A percentile compares a stretch with the other conserved stretches of the same genome.
Evolutionary conservation across 2,797 vertebrate species (phyloP).

Genomic region (Poecilia gillii): DNA sequence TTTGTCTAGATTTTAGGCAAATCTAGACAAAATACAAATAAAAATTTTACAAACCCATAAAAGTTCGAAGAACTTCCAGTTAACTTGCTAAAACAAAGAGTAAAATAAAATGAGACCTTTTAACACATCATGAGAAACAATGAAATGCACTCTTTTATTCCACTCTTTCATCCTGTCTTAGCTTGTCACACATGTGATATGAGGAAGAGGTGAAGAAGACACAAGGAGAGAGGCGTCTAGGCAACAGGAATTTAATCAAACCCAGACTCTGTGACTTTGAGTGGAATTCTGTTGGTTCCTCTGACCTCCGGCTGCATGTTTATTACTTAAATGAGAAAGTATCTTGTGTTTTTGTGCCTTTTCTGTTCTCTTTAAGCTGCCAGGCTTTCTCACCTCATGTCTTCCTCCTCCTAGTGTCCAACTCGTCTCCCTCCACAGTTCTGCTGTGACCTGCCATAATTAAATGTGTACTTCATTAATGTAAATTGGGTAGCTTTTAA

Average conservation of each 20-base stretch:
- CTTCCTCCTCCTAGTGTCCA: slow-evolving; percentile 41
- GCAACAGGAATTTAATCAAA: slow-evolving; percentile 5
- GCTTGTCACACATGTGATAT: neutral
- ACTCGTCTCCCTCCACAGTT: slow-evolving; percentile 78
- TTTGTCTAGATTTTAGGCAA: neutral
- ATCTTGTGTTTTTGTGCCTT: neutral
- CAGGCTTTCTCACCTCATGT: slow-evolving; percentile 15
- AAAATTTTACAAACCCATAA: neutral
- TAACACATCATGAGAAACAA: neutral
- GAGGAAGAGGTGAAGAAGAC: neutral
- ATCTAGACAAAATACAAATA: neutral
- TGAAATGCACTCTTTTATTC: neutral
- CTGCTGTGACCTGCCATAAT: slow-evolving; percentile 87
- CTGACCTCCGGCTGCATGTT: neutral
- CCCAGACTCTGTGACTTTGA: neutral
- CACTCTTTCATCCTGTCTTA: neutral
- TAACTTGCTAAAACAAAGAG: slow-evolving; percentile 2
- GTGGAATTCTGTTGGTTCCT: neutral
- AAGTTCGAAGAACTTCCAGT: neutral
- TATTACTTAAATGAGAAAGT: slow-evolving; percentile 2
- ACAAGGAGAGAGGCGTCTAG: neutral
- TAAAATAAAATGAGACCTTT: neutral
- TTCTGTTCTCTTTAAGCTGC: neutral
- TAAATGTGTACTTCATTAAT: slow-evolving; percentile 99
- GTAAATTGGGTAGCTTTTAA: slow-evolving; percentile 98